phyloP scores from a whole-genome alignment of 2,113 vertebrate species.

The Hystrix brachyura region DNA sequence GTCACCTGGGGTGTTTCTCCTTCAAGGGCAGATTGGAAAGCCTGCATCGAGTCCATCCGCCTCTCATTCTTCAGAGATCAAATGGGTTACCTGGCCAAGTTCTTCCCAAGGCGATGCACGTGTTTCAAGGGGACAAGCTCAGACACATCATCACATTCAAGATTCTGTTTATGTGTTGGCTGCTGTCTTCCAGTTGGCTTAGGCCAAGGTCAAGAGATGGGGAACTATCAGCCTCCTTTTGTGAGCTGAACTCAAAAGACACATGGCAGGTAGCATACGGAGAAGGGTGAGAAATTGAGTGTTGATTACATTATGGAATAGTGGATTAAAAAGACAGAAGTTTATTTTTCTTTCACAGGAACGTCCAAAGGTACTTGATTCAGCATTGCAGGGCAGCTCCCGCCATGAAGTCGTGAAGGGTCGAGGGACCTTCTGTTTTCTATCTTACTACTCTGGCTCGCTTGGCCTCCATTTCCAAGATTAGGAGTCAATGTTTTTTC shows the following conservation, averaged over 20 bases:
- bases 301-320: not conserved
- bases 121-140: not conserved
- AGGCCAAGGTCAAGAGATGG: not conserved
- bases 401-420: not conserved
- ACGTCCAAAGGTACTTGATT: not conserved
- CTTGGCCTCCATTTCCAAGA: not conserved
- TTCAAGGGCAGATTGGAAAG: not conserved
- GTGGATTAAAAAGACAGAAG: not conserved
- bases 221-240: not conserved
- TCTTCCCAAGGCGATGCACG: not conserved
- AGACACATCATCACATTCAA: not conserved
- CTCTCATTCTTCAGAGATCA: not conserved
- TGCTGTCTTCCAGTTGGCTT: not conserved
- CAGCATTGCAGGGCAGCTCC: not conserved
- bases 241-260: not conserved
- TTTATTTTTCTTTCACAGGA: not conserved
- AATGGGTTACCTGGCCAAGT: not conserved
- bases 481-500: slow-evolving; percentile 20
- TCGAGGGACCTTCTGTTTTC: slow-evolving; percentile 10
- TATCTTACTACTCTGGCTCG: not conserved
- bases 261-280: not conserved
- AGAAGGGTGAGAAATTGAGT: not conserved
- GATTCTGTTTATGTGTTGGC: not conserved
- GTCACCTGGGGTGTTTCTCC: not conserved
- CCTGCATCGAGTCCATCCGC: not conserved